phyloP scores from a whole-genome alignment of 37 sponge, comb jelly and placozoan species.

The Petrosia ficiformis region DNA sequence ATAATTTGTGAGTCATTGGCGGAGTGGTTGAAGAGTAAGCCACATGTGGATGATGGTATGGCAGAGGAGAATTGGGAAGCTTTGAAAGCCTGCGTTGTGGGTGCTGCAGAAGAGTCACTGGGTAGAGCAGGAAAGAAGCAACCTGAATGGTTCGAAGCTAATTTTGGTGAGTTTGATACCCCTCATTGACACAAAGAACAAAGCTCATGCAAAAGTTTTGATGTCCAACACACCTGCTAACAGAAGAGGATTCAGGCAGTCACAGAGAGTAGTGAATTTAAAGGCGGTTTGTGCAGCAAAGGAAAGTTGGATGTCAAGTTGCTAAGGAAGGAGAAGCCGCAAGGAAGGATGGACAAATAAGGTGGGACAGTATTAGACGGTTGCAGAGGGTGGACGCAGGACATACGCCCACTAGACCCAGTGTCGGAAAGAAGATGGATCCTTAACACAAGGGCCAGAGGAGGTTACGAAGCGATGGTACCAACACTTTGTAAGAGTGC shows the following conservation, averaged over 20 bases:
- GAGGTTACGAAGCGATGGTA: too few species aligned
- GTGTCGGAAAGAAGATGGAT: conserved; percentile 7
- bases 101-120: conserved; percentile 17
- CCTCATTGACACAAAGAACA: conserved; percentile 32
- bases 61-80: conserved; percentile 9
- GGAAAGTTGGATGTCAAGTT: conserved; percentile 18
- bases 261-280: conserved; percentile 36
- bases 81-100: conserved; percentile 1
- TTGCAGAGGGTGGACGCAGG: conserved; percentile 21
- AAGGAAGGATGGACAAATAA: not conserved
- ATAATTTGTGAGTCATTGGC: too few species aligned
- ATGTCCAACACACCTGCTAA: too few species aligned
- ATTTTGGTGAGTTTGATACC: conserved; percentile 14
- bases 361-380: conserved; percentile 39
- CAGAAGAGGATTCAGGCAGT: conserved; percentile 20
- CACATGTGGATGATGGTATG: not conserved
- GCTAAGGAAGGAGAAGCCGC: conserved; percentile 18
- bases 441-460: too few species aligned
- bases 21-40: too few species aligned
- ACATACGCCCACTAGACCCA: not conserved
- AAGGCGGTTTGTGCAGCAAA: conserved; percentile 34
- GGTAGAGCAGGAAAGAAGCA: conserved; percentile 29
- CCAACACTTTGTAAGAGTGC: too few species aligned
- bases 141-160: conserved; percentile 49
- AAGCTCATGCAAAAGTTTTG: conserved; percentile 12